phyloP scores from a whole-genome alignment of 2,888 invertebrate genomes.

The Lochmaea crataegi region DNA sequence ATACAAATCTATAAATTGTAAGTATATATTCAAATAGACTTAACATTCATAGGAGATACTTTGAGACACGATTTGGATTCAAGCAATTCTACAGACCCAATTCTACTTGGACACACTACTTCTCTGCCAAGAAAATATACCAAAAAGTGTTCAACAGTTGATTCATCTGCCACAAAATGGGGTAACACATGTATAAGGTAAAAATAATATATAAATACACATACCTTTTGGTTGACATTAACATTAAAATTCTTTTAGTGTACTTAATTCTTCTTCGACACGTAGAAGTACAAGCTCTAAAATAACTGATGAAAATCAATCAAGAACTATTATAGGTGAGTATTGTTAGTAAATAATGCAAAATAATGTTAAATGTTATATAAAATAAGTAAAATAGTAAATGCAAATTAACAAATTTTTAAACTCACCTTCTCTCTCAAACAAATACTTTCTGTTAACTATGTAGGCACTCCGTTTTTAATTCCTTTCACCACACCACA shows the following conservation, averaged over 20 bases:
- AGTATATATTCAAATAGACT: not conserved
- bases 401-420: too few relatives aligned
- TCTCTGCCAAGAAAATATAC: constrained; percentile 1
- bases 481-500: too few relatives aligned
- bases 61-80: not conserved
- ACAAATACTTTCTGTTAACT: too few relatives aligned
- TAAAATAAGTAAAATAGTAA: too few relatives aligned
- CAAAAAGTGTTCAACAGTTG: constrained; percentile 18
- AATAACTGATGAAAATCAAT: constrained; percentile 45
- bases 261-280: constrained; percentile 47
- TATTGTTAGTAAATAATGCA: too few relatives aligned
- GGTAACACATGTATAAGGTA: constrained; percentile 33
- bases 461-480: too few relatives aligned
- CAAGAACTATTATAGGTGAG: constrained; percentile 52
- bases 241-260: constrained; percentile 36
- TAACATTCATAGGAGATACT: not conserved
- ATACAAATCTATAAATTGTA: constrained; percentile 5
- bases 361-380: too few relatives aligned
- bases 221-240: too few relatives aligned
- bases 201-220: not conserved
- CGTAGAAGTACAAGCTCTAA: constrained; percentile 47
- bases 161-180: constrained; percentile 30
- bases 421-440: too few relatives aligned
- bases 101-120: not conserved
- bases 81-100: not conserved